Percentiles rank a stretch among this genome's conserved stretches.
These are phyloP conservation scores for Pterostichus niger DNA, from an alignment of 2,888 invertebrate genomes.

Conservation along the genomic window DNA sequence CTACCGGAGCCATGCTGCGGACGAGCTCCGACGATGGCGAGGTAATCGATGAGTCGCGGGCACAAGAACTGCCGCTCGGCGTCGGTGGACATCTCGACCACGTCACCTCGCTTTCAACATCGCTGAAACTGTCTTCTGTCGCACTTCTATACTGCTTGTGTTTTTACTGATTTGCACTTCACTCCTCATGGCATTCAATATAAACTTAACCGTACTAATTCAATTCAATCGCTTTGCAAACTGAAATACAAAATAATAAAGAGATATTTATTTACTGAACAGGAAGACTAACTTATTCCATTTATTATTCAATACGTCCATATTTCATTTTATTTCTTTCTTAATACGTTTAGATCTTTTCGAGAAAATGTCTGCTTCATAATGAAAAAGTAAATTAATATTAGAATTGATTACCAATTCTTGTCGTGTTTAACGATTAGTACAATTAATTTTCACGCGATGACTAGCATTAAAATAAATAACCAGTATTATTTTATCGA, in stretches of 20 bases:
- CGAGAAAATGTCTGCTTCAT: not conserved
- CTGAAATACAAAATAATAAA: not conserved
- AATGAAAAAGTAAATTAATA: constrained; percentile 30
- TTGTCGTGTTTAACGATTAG: too few relatives aligned
- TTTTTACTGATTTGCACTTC: not conserved
- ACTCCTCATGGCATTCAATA: constrained; percentile 37
- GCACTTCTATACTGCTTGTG: not conserved
- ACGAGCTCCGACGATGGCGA: constrained; percentile 96
- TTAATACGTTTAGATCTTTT: constrained; percentile 13
- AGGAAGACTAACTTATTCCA: not conserved
- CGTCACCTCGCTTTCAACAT: constrained; percentile 53
- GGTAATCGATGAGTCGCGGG: constrained; percentile 95
- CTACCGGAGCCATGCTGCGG: constrained; percentile 82
- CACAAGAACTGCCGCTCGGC: constrained; percentile 90
- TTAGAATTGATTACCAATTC: too few relatives aligned
- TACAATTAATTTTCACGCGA: too few relatives aligned
- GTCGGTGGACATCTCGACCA: constrained; percentile 77
- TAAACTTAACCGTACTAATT: too few relatives aligned
- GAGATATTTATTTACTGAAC: not conserved
- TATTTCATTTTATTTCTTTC: too few relatives aligned
- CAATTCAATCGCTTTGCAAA: too few relatives aligned
- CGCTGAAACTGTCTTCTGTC: constrained; percentile 11
- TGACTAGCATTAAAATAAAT: too few relatives aligned
- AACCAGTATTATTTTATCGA: too few relatives aligned
- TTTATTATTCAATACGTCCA: constrained; percentile 26